Evolutionary conservation across 2,888 invertebrate species (phyloP), one percentile per base, ranked within the genome.

Genomic region (Machimus atricapillus): DNA sequence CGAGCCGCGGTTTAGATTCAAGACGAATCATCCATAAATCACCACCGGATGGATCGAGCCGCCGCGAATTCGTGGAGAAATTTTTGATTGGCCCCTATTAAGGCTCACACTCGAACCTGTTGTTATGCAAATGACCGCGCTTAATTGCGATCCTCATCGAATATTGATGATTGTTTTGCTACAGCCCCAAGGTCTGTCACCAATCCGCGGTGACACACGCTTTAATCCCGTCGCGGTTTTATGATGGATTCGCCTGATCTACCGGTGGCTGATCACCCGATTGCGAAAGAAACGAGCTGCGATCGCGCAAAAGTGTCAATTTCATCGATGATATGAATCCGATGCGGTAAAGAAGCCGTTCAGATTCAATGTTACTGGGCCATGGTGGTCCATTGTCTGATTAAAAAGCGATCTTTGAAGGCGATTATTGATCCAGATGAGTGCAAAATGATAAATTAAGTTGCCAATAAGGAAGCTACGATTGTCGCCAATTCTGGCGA

Each of bases 161-260:
- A 76, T 76, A 76, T 37, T 76, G 76, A 74, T 74, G 74, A 76
- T 40, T 76, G n/a, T 76, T 76, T 76, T 66, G 19, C 66, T 27
- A 12, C 27, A 12, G 8, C 12, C 7, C 23, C 66, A 66, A 66
- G 66, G 66, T 66, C 66, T 66, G 23, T 66, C 66, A 66, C 66
- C 23, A 66, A 66, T 66, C 66, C 66, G 66, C 66, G 27, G 27
- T 66, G 66, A 66, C 66, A 66, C 66, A 66, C 66, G 27, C 27
- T 14, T 12, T 8, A 19, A 0, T 23, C 12, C 27, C 66, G 12
- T 4, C 66, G 66, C 27, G 14, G 23, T 66, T 12, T 66, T 27
- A n/a, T 66, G 66, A 27, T 27, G 12, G 66, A 66, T 66, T 66
- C 23, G 12, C 12, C 19, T 23, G 66, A 56, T 66, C 27, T 14